These are phyloP conservation scores for human (Homo sapiens) DNA, from an alignment of 2,113 vertebrate species.

Conservation along the genomic window GRCh38 chr4:161838001-161838500, in stretches of 20 bases:
- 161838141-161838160: neutral
- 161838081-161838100: neutral
- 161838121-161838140: neutral
- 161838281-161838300: too few relatives aligned
- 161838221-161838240: neutral
- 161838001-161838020: neutral
- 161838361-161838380: too few relatives aligned
- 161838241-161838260: neutral
- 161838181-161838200: neutral
- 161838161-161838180: neutral
- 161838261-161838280: neutral
- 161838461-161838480: too few relatives aligned
- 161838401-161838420: too few relatives aligned
- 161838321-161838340: too few relatives aligned
- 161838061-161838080: neutral
- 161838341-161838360: too few relatives aligned
- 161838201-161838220: neutral
- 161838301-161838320: neutral
- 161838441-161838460: too few relatives aligned
- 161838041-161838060: neutral
- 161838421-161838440: accelerated
- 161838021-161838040: conserved; percentile 23
- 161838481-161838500: too few relatives aligned
- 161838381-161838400: too few relatives aligned
- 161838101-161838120: neutral